Base-by-base conservation (phyloP, 2,797 vertebrate species). In the Selene dorsalis region DNA sequence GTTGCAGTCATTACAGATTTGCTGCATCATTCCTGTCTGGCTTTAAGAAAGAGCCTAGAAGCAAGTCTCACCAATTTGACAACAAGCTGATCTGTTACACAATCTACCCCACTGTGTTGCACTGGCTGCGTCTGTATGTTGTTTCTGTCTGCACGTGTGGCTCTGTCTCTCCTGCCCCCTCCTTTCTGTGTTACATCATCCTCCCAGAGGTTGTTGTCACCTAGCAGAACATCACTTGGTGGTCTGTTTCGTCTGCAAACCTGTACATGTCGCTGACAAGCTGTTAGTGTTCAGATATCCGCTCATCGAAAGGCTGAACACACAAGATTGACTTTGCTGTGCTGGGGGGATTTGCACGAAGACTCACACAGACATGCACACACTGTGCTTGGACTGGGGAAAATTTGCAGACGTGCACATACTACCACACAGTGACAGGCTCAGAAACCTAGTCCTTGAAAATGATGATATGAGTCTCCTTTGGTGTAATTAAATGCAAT, bases 21-120 rank as follows among this genome's bases (percentile, higher is more conserved):
- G 86, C 91, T 88, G 87, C 90, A 88, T 92, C 91, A 90, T 78
- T 83, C 84, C 85, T 64, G 87, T 83, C 84, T 90, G 84, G 82
- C 79, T 86, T 78, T 62, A 66, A 82, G 79, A 83, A 72, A 76
- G 59, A 43, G 75, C 74, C 77, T 38, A 1, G 10, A 38, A 79
- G 76, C 41, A 6, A 71, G 64, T 74, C 72, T 63, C 70, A 43
- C 47, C 82, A 61, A 69, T 76, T 64, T 82, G 81, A 87, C 80
- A 74, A 81, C 84, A 22, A 53, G 67, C 79, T 77, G 84, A 87
- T 89, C 82, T 73, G 87, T 84, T 78, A 87, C 82, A 79, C 77
- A 83, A 81, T 81, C 76, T 55, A 30, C 69, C 70, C 61, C 72
- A 48, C 75, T 64, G 83, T 56, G 63, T 48, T 14, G 77, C 17